phyloP scores from a whole-genome alignment of 2,113 vertebrate genomes.

The Macrotus californicus region DNA sequence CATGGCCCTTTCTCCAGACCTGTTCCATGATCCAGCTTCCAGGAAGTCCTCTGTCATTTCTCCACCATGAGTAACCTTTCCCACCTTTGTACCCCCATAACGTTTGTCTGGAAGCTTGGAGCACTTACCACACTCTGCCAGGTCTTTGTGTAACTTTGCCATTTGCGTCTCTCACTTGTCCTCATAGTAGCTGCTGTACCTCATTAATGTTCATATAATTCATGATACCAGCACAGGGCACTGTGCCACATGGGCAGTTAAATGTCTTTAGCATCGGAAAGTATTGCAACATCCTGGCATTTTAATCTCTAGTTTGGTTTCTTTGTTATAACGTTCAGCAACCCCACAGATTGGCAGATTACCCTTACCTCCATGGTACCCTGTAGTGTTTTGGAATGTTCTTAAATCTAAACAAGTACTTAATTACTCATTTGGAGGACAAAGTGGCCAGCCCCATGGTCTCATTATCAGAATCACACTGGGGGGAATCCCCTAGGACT shows the following conservation, averaged over 20 bases:
- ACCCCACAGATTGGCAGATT: neutral
- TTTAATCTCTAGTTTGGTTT: neutral
- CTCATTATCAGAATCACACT: neutral
- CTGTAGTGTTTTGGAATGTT: neutral
- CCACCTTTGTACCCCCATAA: no score
- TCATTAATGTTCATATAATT: neutral
- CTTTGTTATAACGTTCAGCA: neutral
- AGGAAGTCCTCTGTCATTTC: neutral
- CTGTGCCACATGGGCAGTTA: neutral
- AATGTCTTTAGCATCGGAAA: neutral
- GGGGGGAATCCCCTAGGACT: neutral
- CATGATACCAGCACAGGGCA: neutral
- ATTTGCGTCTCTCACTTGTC: neutral
- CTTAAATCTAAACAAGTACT: neutral
- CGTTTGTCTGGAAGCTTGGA: neutral
- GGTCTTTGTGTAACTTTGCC: neutral
- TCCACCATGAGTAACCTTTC: neutral
- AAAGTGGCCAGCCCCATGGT: neutral
- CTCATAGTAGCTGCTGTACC: neutral
- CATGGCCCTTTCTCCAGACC: neutral
- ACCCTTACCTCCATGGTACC: neutral
- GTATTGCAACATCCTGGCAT: neutral
- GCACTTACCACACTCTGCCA: neutral
- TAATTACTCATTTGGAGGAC: neutral
- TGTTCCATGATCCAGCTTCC: neutral